A percentile compares a stretch with the other conserved stretches of the same genome.
Evolutionary conservation across 2,113 vertebrate genomes (phyloP).

Genomic region (Bubo bubo): DNA sequence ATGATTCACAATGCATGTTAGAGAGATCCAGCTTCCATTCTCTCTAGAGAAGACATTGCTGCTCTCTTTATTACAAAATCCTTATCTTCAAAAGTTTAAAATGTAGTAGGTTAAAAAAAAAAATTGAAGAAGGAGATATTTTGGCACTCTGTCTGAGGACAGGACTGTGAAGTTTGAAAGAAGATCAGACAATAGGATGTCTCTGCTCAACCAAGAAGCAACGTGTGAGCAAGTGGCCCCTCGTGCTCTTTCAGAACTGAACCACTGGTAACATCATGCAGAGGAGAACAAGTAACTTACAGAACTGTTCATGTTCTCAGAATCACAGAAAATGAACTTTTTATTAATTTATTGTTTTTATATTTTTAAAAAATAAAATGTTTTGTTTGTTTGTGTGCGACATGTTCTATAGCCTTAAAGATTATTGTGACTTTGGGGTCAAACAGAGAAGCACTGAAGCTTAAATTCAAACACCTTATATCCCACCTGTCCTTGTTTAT

Average conservation of each 20-base stretch:
- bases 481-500: not conserved
- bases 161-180: not conserved
- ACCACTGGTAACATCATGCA: not conserved
- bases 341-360: too few relatives aligned
- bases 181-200: not conserved
- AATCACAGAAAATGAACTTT: not conserved
- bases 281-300: not conserved
- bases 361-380: not conserved
- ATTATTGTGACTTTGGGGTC: not conserved
- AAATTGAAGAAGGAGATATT: not conserved
- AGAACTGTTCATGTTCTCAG: not conserved
- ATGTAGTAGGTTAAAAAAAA: not conserved
- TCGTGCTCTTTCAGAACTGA: not conserved
- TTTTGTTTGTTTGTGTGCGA: not conserved
- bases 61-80: not conserved
- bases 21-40: not conserved
- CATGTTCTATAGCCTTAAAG: not conserved
- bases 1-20: not conserved
- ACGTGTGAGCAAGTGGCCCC: not conserved
- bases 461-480: not conserved
- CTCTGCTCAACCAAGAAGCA: not conserved
- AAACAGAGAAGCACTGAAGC: not conserved
- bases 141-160: not conserved
- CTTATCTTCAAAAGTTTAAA: conserved; percentile 24
- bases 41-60: not conserved